Percentiles rank a stretch among this genome's conserved stretches.
Evolutionary conservation across 2,797 vertebrate species (phyloP).

Genomic region (Chanos chanos): DNA sequence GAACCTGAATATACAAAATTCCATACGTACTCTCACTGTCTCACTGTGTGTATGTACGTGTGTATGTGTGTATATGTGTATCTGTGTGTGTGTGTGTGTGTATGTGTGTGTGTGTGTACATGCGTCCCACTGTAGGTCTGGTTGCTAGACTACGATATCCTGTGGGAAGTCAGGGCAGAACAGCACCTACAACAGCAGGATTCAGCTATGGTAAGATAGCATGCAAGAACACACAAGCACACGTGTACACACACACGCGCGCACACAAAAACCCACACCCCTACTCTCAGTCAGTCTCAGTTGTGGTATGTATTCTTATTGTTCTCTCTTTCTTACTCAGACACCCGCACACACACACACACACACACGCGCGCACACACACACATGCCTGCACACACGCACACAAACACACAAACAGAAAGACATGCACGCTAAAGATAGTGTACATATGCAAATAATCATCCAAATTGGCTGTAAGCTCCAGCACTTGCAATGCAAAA

Average conservation of each 20-base stretch:
- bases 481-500: too few relatives aligned
- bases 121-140: slow-evolving; percentile 71
- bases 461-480: too few relatives aligned
- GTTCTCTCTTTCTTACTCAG: too few relatives aligned
- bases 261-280: neutral
- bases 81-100: neutral
- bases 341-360: too few relatives aligned
- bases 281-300: neutral
- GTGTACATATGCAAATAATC: too few relatives aligned
- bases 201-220: slow-evolving; percentile 86
- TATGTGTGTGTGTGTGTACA: slow-evolving; percentile 14
- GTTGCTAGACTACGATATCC: slow-evolving; percentile 87
- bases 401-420: neutral
- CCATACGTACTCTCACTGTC: slow-evolving; percentile 8
- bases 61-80: neutral
- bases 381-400: neutral
- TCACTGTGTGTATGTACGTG: slow-evolving; percentile 3
- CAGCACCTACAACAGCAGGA: slow-evolving; percentile 84
- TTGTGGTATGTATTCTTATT: too few relatives aligned
- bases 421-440: too few relatives aligned
- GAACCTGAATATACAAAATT: slow-evolving; percentile 3
- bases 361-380: neutral
- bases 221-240: neutral
- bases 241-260: neutral
- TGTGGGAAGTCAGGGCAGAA: slow-evolving; percentile 74